phyloP scores from a whole-genome alignment of 2,797 vertebrate genomes.

The Tragopan temminckii region DNA sequence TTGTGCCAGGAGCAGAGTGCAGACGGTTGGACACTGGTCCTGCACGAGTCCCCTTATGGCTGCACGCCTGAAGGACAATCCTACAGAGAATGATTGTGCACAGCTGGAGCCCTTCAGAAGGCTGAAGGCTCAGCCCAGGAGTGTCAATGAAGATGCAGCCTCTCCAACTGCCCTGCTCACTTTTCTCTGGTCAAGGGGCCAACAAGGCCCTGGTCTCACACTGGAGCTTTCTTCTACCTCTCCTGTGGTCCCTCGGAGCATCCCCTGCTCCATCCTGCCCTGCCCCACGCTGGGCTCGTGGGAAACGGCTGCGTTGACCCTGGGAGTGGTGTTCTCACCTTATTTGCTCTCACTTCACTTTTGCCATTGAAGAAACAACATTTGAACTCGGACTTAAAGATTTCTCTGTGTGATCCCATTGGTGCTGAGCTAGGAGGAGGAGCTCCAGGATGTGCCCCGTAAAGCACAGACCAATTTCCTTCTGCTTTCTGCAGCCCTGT shows the following conservation, averaged over 20 bases:
- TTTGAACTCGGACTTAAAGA: slow-evolving; percentile 16
- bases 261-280: background rate
- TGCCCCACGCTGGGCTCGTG: background rate
- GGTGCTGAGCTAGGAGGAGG: slow-evolving; percentile 6
- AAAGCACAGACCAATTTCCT: background rate
- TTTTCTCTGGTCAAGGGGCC: background rate
- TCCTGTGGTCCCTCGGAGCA: rapidly evolving
- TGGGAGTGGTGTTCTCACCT: background rate
- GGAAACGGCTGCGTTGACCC: background rate
- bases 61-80: background rate
- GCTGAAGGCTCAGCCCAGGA: background rate
- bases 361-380: background rate
- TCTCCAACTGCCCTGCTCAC: background rate
- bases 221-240: background rate
- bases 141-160: background rate
- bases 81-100: background rate
- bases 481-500: background rate
- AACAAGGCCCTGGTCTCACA: background rate
- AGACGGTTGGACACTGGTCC: background rate
- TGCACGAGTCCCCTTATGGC: background rate
- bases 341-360: background rate
- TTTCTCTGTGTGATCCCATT: background rate
- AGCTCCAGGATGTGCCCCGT: background rate
- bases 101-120: background rate
- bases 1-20: background rate